phyloP scores from a whole-genome alignment of 2,888 invertebrate species.

The Heliconius aoede region DNA sequence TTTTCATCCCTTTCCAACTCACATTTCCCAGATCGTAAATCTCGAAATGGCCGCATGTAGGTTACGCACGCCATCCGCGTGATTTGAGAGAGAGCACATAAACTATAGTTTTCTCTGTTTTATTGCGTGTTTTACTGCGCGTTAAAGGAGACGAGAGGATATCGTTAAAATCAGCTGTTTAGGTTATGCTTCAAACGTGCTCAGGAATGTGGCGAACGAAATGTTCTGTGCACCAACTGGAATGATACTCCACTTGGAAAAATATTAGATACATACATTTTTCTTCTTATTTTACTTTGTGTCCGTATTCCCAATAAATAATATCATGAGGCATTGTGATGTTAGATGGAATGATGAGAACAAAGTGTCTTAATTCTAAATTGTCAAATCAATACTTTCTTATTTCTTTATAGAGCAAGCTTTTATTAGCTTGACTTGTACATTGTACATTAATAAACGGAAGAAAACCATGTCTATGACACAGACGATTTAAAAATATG shows the following conservation, averaged over 20 bases:
- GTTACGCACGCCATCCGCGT: slow-evolving; percentile 83
- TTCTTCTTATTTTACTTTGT: background rate
- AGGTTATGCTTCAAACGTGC: slow-evolving; percentile 82
- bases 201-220: slow-evolving; percentile 82
- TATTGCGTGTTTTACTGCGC: slow-evolving; percentile 78
- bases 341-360: background rate
- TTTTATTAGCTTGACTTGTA: too few species aligned
- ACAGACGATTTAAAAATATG: too few species aligned
- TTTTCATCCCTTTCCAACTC: slow-evolving; percentile 82
- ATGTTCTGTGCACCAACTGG: slow-evolving; percentile 67
- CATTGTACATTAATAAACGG: too few species aligned
- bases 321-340: background rate
- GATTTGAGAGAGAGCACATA: slow-evolving; percentile 79
- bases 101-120: slow-evolving; percentile 84
- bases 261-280: background rate
- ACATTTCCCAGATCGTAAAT: slow-evolving; percentile 85
- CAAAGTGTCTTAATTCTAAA: background rate
- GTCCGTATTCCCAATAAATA: background rate
- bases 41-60: slow-evolving; percentile 85
- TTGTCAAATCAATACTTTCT: too few species aligned
- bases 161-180: slow-evolving; percentile 82
- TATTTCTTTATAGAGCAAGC: too few species aligned
- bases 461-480: too few species aligned
- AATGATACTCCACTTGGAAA: slow-evolving; percentile 69
- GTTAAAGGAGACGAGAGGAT: slow-evolving; percentile 82